Base-by-base conservation (phyloP, 2,888 invertebrate species). In the Drosophila gaucha region DNA sequence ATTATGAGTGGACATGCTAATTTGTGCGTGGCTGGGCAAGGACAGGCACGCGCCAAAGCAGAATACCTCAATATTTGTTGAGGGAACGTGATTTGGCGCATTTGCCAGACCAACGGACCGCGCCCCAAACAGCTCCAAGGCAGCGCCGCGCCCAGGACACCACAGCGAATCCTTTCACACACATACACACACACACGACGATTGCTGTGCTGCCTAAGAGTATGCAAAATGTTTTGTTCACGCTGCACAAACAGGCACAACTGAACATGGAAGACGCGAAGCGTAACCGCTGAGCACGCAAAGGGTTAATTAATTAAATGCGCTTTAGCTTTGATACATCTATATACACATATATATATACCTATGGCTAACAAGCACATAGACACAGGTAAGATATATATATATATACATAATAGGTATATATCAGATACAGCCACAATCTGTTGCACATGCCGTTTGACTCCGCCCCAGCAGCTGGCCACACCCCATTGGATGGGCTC, bases 1-100 rank as follows among this genome's bases (percentile, higher is more conserved):
- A 89, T 90, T 89, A 86, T 87, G 79, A 74, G 67, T 70, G 84
- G 88, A 90, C 89, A 89, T 89, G 90, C 89, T 90, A 90, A 90
- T 90, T 89, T 89, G 80, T 86, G 84, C 87, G 75, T 88, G 84
- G 70, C 10, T n/a, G 26, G 43, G 1, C 10, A n/a, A 55, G 66
- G 55, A 60, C 33, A 41, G 69, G 63, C 80, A 77, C 64, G 56
- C 72, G 76, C 77, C 76, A 83, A 84, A 85, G 89, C 89, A 89
- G 88, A 89, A 90, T 89, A 79, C 89, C 88, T 90, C 89, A 89
- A 89, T 89, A 89, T 82, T 89, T 86, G 89, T 80, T 69, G 76
- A 79, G 64, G 66, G 60, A 78, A 84, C 90, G 89, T 89, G 89
- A 89, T 89, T 89, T 89, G 74, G 77, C 86, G 80, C 78, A 65